phyloP scores from a whole-genome alignment of 1,140 invertebrate genomes.

The Drosophila aff. region DNA sequence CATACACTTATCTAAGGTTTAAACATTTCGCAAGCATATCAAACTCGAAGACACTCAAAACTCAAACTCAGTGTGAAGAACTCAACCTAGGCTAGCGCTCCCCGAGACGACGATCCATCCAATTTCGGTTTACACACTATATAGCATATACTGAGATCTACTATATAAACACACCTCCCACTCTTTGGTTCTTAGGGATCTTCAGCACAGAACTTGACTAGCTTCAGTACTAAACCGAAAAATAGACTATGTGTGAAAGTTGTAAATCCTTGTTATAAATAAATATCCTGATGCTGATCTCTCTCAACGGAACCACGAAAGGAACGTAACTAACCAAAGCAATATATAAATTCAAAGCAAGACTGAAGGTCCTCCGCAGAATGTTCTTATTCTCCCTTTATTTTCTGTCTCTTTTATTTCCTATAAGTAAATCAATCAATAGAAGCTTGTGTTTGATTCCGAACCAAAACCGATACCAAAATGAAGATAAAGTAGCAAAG shows the following conservation, averaged over 20 bases:
- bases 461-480: constrained; percentile 45
- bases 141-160: background rate
- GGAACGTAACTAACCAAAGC: constrained; percentile 60
- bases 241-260: constrained; percentile 54
- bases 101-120: constrained; percentile 35
- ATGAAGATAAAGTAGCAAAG: constrained; percentile 51
- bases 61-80: constrained; percentile 47
- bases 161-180: constrained; percentile 12
- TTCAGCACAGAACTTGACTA: constrained; percentile 65
- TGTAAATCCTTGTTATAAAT: constrained; percentile 32
- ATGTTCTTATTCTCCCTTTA: constrained; percentile 58
- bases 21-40: constrained; percentile 57
- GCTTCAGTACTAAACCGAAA: constrained; percentile 38
- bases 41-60: constrained; percentile 16
- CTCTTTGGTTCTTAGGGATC: constrained; percentile 67
- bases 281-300: constrained; percentile 41
- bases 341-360: constrained; percentile 70
- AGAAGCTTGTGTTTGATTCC: constrained; percentile 51
- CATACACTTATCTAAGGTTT: constrained; percentile 43
- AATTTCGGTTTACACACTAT: constrained; percentile 33
- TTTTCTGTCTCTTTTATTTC: background rate
- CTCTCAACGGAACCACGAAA: constrained; percentile 51
- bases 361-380: constrained; percentile 82
- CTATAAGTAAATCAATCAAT: background rate
- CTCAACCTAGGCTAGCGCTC: constrained; percentile 39